Evolutionary conservation across 2,797 vertebrate species (phyloP), one percentile per base, ranked within the genome.

Genomic region (Avahi laniger): DNA sequence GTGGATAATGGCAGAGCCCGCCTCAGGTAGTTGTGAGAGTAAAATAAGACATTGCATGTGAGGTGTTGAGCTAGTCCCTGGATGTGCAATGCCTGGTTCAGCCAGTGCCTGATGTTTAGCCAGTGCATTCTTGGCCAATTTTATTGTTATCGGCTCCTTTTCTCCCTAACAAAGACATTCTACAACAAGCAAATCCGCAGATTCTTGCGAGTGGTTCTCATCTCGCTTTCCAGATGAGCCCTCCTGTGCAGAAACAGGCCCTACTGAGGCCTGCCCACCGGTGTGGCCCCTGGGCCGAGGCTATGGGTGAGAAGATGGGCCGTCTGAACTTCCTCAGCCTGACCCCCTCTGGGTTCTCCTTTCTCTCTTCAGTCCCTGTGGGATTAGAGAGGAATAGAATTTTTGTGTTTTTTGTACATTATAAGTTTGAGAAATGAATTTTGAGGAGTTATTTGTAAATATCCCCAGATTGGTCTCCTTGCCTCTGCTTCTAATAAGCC

Each of bases 351-450:
- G 7, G 18, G 28, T 35, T 72, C 59, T 20, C 15, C 46, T 22
- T 80, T 61, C 41, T 85, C 13, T 93, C 8, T 59, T n/a, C 12
- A 72, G 50, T 72, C 78, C 54, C 61, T 76, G 14, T 65, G 67
- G 54, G 33, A 20, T 85, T 67, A 78, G 92, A 59, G 50, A 43
- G 50, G 28, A 89, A 61, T 54, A 38, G 41, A 78, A 43, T 75
- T 78, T 91, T 72, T 43, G 15, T 59, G 72, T 41, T 65, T 63
- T 92, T 82, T 50, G 79, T 46, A 52, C 17, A 50, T 72, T 89
- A 92, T 75, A 69, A 78, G 59, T 88, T 52, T 95, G 94, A 80
- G 41, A 46, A 84, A 26, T n/a, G 61, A 85, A 69, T 94, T 88
- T 92, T 75, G 26, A 94, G 76, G 91, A 76, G n/a, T 28, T 65